Evolutionary conservation across 2,113 vertebrate genomes (phyloP).

Genomic region (Octodon degus): DNA sequence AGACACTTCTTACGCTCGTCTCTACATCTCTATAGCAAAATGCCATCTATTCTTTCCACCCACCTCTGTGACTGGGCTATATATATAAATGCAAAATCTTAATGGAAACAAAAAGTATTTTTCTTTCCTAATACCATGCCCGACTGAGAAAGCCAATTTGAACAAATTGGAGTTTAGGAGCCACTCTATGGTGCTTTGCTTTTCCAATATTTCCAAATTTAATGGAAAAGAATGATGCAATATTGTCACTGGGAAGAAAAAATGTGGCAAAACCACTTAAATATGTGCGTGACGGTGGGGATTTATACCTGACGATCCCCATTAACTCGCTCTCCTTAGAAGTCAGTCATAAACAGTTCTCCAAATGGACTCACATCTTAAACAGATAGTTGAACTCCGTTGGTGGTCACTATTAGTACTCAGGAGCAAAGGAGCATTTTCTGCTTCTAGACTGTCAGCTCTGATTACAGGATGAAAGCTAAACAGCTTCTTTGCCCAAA

Average conservation of each 20-base stretch:
- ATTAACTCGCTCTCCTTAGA: slow-evolving; percentile 7
- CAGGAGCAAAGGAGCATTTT: not conserved
- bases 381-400: slow-evolving; percentile 51
- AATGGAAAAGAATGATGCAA: not conserved
- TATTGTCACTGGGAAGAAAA: not conserved
- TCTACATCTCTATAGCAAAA: not conserved
- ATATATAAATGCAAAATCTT: not conserved
- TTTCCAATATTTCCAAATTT: slow-evolving; percentile 22
- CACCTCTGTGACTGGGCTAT: not conserved
- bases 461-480: slow-evolving; percentile 64
- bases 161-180: not conserved
- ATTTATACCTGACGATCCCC: not conserved
- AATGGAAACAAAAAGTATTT: not conserved
- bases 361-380: slow-evolving; percentile 17
- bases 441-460: slow-evolving; percentile 51
- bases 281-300: not conserved
- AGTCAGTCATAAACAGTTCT: slow-evolving; percentile 4
- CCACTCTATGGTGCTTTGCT: not conserved
- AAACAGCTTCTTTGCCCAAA: slow-evolving; percentile 64
- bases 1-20: not conserved
- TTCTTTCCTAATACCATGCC: not conserved
- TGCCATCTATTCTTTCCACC: not conserved
- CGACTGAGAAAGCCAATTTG: not conserved
- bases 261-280: not conserved
- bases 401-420: slow-evolving; percentile 43